These are phyloP conservation scores for Saccostrea glomerata DNA, from an alignment of 1,140 invertebrate genomes.

Conservation along the genomic window DNA sequence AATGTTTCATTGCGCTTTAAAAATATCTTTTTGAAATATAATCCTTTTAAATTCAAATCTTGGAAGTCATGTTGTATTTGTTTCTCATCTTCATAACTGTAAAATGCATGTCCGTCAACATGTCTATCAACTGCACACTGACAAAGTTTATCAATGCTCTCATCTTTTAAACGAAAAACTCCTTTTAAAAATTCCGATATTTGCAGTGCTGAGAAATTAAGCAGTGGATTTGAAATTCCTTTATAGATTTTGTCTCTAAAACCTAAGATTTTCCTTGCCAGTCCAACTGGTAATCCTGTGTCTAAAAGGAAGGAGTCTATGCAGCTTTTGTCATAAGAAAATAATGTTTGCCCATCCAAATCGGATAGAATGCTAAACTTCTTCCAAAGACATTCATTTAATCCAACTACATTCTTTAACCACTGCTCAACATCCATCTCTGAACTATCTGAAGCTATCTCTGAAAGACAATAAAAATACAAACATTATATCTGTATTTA, in stretches of 20 bases:
- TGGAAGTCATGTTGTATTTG: neutral
- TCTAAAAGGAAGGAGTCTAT: neutral
- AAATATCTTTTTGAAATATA: slow-evolving; percentile 19
- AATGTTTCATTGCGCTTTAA: neutral
- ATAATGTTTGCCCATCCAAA: slow-evolving; percentile 14
- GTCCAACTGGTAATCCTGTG: neutral
- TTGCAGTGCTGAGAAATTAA: neutral
- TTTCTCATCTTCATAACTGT: neutral
- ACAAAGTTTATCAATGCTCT: neutral
- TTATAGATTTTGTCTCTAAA: neutral
- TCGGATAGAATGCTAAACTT: neutral
- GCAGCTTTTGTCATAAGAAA: neutral
- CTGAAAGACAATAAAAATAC: neutral
- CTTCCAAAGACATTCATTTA: neutral
- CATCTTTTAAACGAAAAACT: neutral
- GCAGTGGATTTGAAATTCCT: neutral
- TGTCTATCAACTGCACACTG: neutral
- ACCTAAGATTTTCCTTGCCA: slow-evolving; percentile 6
- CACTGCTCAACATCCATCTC: neutral
- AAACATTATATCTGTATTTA: neutral
- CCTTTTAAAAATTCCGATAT: neutral
- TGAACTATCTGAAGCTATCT: neutral
- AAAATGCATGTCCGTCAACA: neutral
- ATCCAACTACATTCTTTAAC: slow-evolving; percentile 12
- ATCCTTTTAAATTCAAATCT: slow-evolving; percentile 22